These are phyloP conservation scores for Diplosoma virens DNA, from an alignment of 23 tunicate genomes.

Conservation along the genomic window DNA sequence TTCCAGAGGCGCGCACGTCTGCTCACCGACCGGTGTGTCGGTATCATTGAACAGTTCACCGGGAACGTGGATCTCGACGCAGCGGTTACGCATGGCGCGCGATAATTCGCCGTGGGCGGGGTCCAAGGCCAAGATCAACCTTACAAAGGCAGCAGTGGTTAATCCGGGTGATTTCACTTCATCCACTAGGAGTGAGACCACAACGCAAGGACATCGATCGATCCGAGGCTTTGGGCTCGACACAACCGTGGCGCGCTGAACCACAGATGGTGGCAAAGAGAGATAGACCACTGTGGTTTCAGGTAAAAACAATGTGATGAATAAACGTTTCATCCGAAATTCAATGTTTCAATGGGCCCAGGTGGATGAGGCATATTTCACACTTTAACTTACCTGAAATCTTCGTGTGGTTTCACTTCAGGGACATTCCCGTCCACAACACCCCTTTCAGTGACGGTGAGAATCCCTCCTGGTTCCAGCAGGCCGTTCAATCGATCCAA, in stretches of 20 bases:
- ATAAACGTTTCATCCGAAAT: no score
- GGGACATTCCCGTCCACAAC: constrained; percentile 62
- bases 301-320: no score
- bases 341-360: no score
- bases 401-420: constrained; percentile 66
- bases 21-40: neutral
- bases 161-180: no score
- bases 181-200: no score
- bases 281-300: no score
- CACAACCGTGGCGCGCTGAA: no score
- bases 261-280: no score
- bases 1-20: neutral
- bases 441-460: constrained; percentile 87
- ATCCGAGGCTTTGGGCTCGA: no score
- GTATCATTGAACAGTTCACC: neutral
- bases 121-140: constrained; percentile 70
- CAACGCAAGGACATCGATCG: no score
- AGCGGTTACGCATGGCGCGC: constrained; percentile 93
- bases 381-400: constrained; percentile 91
- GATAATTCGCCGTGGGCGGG: constrained; percentile 83
- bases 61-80: constrained; percentile 68
- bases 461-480: constrained; percentile 76
- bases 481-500: constrained; percentile 86
- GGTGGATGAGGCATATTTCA: no score
- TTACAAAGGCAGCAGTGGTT: no score